phyloP scores from a whole-genome alignment of 2,888 invertebrate species.

The Homarus gammarus region DNA sequence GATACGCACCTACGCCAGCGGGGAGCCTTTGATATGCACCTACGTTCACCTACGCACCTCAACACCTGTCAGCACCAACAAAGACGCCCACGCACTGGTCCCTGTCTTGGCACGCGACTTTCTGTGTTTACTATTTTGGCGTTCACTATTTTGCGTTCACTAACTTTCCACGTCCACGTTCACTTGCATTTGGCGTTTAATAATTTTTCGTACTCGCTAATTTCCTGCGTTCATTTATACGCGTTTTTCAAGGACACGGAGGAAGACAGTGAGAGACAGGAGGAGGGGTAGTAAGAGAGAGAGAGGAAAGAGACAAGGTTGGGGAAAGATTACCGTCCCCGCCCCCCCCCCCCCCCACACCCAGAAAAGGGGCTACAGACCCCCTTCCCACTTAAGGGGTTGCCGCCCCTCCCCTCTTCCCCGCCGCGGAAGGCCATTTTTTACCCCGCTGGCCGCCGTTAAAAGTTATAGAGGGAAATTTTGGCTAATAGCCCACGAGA shows the following conservation, averaged over 20 bases:
- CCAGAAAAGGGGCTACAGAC: neutral
- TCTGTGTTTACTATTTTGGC: too few relatives aligned
- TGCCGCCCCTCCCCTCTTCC: constrained; percentile 8
- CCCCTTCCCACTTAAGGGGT: neutral
- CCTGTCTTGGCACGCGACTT: too few relatives aligned
- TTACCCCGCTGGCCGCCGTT: constrained; percentile 43
- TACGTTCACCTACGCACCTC: too few relatives aligned
- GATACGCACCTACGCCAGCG: too few relatives aligned
- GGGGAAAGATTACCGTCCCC: neutral
- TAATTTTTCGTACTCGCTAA: too few relatives aligned
- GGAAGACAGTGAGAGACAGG: neutral
- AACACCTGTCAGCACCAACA: too few relatives aligned
- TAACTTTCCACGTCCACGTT: too few relatives aligned
- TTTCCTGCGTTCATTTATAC: too few relatives aligned
- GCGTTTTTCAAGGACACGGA: neutral
- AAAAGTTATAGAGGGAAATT: constrained; percentile 55
- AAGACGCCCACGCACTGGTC: too few relatives aligned
- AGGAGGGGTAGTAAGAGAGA: neutral
- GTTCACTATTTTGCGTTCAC: too few relatives aligned
- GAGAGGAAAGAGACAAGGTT: neutral
- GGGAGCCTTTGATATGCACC: too few relatives aligned
- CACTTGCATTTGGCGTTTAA: too few relatives aligned
- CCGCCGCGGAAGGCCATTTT: constrained; percentile 33
- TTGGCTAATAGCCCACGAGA: constrained; percentile 56
- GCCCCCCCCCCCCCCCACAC: neutral